phyloP scores from a whole-genome alignment of 2,888 invertebrate species.

The Dioctria linearis region DNA sequence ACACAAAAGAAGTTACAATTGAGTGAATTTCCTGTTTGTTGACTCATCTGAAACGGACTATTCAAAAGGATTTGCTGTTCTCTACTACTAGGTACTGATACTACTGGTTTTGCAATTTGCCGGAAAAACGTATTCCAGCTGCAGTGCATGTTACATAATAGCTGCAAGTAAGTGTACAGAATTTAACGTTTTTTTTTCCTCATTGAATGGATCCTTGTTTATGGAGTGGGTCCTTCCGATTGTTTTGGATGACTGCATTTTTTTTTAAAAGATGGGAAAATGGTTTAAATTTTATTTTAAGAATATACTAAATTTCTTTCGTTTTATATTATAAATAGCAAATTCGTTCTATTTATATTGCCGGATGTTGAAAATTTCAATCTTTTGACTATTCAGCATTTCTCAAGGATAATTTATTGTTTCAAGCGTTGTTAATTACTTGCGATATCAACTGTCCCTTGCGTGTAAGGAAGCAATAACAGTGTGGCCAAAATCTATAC shows the following conservation, averaged over 20 bases:
- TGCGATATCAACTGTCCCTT: neutral
- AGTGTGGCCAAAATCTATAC: neutral
- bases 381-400: too few relatives aligned
- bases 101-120: neutral
- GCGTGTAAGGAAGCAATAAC: neutral
- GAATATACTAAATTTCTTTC: too few relatives aligned
- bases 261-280: too few relatives aligned
- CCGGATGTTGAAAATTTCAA: too few relatives aligned
- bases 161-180: conserved; percentile 13
- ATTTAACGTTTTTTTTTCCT: neutral
- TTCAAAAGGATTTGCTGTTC: conserved; percentile 27
- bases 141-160: conserved; percentile 36
- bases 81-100: neutral
- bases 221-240: too few relatives aligned
- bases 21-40: conserved; percentile 13
- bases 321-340: too few relatives aligned
- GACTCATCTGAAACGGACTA: conserved; percentile 15
- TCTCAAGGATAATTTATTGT: too few relatives aligned
- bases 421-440: neutral
- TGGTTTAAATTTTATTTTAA: too few relatives aligned
- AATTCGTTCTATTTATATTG: too few relatives aligned
- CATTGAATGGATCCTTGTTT: too few relatives aligned
- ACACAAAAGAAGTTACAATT: conserved; percentile 12
- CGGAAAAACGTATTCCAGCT: conserved; percentile 15
- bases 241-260: too few relatives aligned